These are phyloP conservation scores for Eristalinus sepulchralis DNA, from an alignment of 2,888 invertebrate genomes.

Conservation along the genomic window DNA sequence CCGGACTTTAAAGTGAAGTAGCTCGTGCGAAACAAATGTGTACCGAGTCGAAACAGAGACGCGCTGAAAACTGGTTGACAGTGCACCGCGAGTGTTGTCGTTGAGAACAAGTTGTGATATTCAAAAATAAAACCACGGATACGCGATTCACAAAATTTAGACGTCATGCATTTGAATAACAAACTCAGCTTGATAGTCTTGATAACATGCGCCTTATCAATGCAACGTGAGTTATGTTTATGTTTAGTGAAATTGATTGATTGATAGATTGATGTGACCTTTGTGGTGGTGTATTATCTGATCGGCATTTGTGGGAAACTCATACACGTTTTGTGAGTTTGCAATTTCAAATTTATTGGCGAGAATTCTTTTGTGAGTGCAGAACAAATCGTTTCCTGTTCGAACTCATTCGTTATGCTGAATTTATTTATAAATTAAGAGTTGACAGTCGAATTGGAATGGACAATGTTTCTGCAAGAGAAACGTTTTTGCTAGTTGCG, in stretches of 20 bases:
- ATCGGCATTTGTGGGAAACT: neutral
- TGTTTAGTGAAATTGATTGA: neutral
- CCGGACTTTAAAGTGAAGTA: slow-evolving; percentile 51
- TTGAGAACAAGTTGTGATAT: slow-evolving; percentile 7
- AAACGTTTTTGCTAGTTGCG: neutral
- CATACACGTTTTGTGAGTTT: neutral
- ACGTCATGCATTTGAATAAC: neutral
- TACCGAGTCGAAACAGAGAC: slow-evolving; percentile 9
- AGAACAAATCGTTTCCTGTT: slow-evolving; percentile 2
- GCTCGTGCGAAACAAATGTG: slow-evolving; percentile 19
- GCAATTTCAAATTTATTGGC: neutral
- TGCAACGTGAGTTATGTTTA: slow-evolving; percentile 52
- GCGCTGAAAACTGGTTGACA: neutral
- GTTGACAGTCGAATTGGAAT: neutral
- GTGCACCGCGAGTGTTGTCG: neutral
- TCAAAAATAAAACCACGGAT: neutral
- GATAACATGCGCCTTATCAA: slow-evolving; percentile 37
- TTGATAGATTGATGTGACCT: neutral
- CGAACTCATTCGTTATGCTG: neutral
- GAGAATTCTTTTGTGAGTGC: neutral
- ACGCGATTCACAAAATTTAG: neutral
- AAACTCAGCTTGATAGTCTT: slow-evolving; percentile 9
- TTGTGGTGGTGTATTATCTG: neutral
- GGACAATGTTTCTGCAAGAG: neutral
- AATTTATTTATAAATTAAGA: neutral